phyloP scores from a whole-genome alignment of 2,113 vertebrate species.

The Odontophorus gujanensis region DNA sequence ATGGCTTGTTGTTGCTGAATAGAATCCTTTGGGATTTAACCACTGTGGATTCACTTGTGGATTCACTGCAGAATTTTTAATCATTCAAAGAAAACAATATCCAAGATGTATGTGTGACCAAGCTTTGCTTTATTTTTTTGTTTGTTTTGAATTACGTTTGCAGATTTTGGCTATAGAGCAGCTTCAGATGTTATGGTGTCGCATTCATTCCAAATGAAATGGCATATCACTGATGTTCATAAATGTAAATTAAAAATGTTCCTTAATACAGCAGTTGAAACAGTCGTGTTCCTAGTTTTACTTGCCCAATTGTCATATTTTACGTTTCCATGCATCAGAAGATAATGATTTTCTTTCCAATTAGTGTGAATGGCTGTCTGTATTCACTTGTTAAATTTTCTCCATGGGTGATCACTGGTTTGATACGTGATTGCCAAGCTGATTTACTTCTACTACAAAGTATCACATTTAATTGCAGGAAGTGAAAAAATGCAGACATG shows the following conservation, averaged over 20 bases:
- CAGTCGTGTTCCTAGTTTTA: background rate
- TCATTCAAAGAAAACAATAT: background rate
- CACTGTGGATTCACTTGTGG: no score
- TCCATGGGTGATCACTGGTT: background rate
- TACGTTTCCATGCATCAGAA: background rate
- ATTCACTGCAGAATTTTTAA: background rate
- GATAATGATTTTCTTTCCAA: background rate
- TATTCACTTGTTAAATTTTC: background rate
- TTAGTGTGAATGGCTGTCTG: background rate
- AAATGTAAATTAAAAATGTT: background rate
- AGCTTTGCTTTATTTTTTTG: background rate
- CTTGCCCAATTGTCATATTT: background rate
- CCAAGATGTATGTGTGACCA: background rate
- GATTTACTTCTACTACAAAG: background rate
- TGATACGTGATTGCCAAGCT: background rate
- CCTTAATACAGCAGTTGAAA: background rate
- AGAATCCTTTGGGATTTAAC: background rate
- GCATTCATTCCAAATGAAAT: background rate
- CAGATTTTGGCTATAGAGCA: background rate
- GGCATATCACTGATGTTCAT: background rate
- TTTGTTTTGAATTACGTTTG: background rate
- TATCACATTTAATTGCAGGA: background rate
- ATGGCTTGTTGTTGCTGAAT: background rate
- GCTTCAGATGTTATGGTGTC: background rate
- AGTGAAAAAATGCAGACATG: background rate